Percentiles rank a stretch among this genome's conserved stretches.
phyloP scores from a whole-genome alignment of 2,888 invertebrate species.

The Cheiracanthium punctorium region DNA sequence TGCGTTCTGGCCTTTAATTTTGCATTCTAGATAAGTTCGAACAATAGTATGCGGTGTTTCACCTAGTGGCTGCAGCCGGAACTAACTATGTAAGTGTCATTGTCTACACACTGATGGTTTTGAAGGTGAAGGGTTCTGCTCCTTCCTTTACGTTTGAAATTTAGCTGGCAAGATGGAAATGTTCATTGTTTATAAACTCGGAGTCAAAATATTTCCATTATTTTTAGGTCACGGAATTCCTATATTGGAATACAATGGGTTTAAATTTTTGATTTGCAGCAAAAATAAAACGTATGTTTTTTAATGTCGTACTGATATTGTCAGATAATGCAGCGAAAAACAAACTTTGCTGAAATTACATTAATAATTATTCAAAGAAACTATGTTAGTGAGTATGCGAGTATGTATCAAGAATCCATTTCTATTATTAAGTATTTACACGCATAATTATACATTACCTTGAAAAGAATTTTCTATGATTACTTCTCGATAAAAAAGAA shows the following conservation, averaged over 20 bases:
- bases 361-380: too few species aligned
- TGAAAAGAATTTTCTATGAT: too few species aligned
- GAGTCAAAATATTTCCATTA: neutral
- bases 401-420: too few species aligned
- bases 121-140: constrained; percentile 12
- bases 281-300: too few species aligned
- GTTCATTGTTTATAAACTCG: neutral
- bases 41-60: neutral
- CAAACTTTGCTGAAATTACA: too few species aligned
- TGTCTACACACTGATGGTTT: neutral
- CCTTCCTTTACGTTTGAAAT: neutral
- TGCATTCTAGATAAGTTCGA: neutral
- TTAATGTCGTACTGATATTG: too few species aligned
- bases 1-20: neutral
- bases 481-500: too few species aligned
- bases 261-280: too few species aligned
- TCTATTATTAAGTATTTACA: too few species aligned
- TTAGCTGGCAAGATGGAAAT: neutral
- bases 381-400: too few species aligned
- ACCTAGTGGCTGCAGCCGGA: constrained; percentile 9
- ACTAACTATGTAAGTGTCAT: neutral
- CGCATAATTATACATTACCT: too few species aligned
- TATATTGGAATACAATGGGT: neutral
- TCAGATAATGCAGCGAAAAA: too few species aligned
- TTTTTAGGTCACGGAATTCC: neutral